phyloP scores from a whole-genome alignment of 2,113 vertebrate genomes.

The Ageneiosus marmoratus region DNA sequence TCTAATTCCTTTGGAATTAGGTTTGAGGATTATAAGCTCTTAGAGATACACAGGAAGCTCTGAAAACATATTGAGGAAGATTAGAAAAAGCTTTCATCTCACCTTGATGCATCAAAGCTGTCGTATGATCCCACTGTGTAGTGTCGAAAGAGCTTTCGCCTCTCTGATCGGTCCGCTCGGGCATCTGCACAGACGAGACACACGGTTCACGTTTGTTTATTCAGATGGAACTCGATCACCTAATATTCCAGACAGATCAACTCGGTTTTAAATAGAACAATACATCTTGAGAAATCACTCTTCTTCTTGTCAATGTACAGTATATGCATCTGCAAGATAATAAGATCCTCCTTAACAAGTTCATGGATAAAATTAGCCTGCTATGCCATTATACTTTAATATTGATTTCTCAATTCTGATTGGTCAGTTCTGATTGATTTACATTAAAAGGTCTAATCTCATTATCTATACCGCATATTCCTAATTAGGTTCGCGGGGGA shows the following conservation, averaged over 20 bases:
- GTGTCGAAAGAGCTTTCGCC: constrained; percentile 87
- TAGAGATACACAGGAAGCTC: not conserved
- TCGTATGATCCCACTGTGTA: constrained; percentile 91
- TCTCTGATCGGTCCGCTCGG: constrained; percentile 77
- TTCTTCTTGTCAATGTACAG: too few relatives aligned
- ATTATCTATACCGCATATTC: too few relatives aligned
- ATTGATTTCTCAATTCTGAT: too few relatives aligned
- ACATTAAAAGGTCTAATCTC: too few relatives aligned
- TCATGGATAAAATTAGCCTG: not conserved
- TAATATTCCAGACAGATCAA: constrained; percentile 6
- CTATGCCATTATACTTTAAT: not conserved
- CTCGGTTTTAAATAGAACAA: not conserved
- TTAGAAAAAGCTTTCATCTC: constrained; percentile 54
- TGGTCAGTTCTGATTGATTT: not conserved
- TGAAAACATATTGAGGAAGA: not conserved
- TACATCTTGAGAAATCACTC: not conserved
- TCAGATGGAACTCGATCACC: constrained; percentile 1
- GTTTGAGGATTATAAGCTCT: not conserved
- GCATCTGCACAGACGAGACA: constrained; percentile 75
- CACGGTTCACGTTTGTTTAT: constrained; percentile 5
- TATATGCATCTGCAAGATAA: not conserved
- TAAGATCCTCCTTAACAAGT: not conserved
- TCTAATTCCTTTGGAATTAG: not conserved
- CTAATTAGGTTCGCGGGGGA: too few relatives aligned
- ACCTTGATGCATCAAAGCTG: constrained; percentile 88